Conservation (phyloP, 2,113 vertebrate genomes). For the Nesogale talazaci region DNA sequence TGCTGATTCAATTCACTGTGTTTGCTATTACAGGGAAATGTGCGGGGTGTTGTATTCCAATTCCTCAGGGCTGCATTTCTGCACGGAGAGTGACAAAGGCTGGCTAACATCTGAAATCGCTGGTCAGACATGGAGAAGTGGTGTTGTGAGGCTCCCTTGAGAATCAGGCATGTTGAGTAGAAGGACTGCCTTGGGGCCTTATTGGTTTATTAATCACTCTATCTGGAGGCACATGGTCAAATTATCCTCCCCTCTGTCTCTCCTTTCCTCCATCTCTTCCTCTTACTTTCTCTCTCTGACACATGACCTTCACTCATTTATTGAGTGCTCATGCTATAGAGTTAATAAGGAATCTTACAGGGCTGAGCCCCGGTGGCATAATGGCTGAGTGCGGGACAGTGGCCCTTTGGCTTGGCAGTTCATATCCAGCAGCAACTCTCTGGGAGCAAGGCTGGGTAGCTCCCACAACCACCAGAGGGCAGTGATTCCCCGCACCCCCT, state of each 20-base stretch:
- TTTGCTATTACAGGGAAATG: slow-evolving; percentile 72
- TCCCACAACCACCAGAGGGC: too few species aligned
- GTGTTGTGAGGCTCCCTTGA: not conserved
- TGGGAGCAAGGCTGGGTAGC: too few species aligned
- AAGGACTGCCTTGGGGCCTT: not conserved
- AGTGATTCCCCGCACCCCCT: too few species aligned
- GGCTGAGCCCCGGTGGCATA: too few species aligned
- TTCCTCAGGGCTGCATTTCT: slow-evolving; percentile 35
- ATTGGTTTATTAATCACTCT: not conserved
- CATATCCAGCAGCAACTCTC: too few species aligned
- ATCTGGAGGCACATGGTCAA: not conserved
- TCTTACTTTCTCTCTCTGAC: not conserved
- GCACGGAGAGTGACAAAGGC: not conserved
- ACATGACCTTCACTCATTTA: not conserved
- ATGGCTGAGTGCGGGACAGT: too few species aligned
- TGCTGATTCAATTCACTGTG: slow-evolving; percentile 75
- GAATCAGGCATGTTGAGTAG: not conserved
- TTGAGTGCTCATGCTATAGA: too few species aligned
- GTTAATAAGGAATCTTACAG: too few species aligned
- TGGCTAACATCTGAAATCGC: slow-evolving; percentile 27
- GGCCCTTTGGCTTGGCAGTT: too few species aligned
- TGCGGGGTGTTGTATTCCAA: slow-evolving; percentile 53
- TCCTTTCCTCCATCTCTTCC: not conserved
- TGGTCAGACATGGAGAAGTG: not conserved
- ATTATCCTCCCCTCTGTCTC: not conserved